phyloP scores from a whole-genome alignment of 2,113 vertebrate species.

The Peromyscus leucopus region DNA sequence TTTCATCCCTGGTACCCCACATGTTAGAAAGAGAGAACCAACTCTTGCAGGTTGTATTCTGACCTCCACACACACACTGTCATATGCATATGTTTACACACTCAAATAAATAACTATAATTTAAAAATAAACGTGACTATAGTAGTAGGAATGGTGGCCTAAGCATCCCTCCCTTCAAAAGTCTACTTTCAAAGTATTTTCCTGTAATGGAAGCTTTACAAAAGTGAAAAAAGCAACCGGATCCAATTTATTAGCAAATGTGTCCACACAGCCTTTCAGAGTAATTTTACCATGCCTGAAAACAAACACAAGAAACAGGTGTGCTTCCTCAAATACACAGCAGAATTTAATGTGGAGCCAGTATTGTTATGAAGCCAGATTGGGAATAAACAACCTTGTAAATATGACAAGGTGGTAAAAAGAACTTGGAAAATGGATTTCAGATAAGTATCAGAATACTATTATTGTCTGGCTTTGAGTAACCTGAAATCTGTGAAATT shows the following conservation, averaged over 20 bases:
- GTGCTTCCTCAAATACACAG: conserved; percentile 51
- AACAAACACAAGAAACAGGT: conserved; percentile 66
- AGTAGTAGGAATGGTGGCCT: conserved; percentile 31
- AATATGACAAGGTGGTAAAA: conserved; percentile 61
- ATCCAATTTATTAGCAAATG: conserved; percentile 55
- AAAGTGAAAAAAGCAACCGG: conserved; percentile 63
- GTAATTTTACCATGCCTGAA: conserved; percentile 43
- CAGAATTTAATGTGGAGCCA: conserved; percentile 47
- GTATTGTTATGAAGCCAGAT: conserved; percentile 46
- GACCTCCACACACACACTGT: background rate
- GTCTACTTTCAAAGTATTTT: conserved; percentile 25
- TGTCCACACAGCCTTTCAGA: conserved; percentile 7
- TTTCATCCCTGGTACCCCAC: background rate
- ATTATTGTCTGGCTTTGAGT: conserved; percentile 50
- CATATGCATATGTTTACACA: background rate
- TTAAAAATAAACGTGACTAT: background rate
- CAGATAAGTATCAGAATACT: conserved; percentile 58
- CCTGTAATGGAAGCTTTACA: conserved; percentile 8
- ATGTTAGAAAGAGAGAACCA: background rate
- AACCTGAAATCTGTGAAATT: conserved; percentile 41
- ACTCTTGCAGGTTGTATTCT: background rate
- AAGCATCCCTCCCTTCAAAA: conserved; percentile 49
- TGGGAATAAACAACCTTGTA: conserved; percentile 58
- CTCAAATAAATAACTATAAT: background rate
- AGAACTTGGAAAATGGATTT: conserved; percentile 59